Evolutionary conservation across 2,888 invertebrate genomes (phyloP).

Genomic region (Lasiommata megera): DNA sequence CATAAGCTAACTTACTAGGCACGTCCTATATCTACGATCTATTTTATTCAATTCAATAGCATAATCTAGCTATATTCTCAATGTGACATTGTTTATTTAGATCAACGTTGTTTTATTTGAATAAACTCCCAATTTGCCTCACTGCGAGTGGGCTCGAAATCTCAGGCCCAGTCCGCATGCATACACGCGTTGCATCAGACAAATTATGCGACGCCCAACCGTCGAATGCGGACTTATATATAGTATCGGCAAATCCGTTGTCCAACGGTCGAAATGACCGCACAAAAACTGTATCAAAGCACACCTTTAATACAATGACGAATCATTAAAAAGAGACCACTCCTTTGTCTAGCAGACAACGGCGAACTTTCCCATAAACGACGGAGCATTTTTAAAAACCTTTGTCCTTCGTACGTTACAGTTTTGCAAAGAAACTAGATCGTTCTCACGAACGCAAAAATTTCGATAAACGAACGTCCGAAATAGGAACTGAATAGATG

Average conservation of each 20-base stretch:
- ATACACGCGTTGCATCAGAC: conserved; percentile 18
- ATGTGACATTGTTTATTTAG: conserved; percentile 8
- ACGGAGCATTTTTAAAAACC: conserved; percentile 36
- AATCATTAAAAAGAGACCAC: conserved; percentile 80
- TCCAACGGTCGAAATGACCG: conserved; percentile 72
- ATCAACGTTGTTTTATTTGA: conserved; percentile 13
- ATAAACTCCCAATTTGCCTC: conserved; percentile 14
- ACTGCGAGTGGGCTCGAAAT: conserved; percentile 4
- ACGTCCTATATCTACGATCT: neutral
- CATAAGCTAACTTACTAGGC: neutral
- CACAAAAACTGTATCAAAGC: conserved; percentile 71
- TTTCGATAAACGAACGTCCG: conserved; percentile 69
- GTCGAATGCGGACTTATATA: conserved; percentile 61
- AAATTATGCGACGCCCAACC: conserved; percentile 41
- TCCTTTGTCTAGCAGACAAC: conserved; percentile 68
- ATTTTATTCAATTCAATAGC: neutral
- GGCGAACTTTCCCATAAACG: conserved; percentile 65
- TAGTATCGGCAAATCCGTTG: conserved; percentile 75
- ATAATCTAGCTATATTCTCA: neutral
- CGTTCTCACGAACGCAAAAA: conserved; percentile 79
- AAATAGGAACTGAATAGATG: conserved; percentile 58
- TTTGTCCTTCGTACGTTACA: conserved; percentile 66
- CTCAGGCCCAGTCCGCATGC: conserved; percentile 7
- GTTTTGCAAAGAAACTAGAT: conserved; percentile 78
- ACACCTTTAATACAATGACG: conserved; percentile 61